Conservation (phyloP, 2,888 invertebrate genomes). For the Pogonocherus hispidulus region DNA sequence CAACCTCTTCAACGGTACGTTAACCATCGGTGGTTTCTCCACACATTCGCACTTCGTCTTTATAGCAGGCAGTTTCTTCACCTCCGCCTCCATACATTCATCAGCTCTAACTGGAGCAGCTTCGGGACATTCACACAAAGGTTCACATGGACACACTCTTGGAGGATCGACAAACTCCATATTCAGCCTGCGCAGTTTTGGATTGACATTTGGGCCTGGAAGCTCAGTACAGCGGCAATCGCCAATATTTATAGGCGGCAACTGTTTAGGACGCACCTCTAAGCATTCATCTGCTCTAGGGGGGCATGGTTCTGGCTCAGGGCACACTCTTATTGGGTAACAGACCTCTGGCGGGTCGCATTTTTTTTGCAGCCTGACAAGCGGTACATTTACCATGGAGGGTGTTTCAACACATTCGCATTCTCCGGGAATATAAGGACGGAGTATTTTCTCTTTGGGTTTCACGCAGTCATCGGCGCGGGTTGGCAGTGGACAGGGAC, state of each 20-base stretch:
- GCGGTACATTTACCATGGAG: slow-evolving; percentile 42
- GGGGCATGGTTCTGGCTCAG: slow-evolving; percentile 14
- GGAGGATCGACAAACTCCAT: slow-evolving; percentile 43
- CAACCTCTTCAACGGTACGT: slow-evolving; percentile 40
- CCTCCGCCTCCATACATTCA: background rate
- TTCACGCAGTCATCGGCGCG: slow-evolving; percentile 43
- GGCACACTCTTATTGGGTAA: slow-evolving; percentile 18
- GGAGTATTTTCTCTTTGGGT: slow-evolving; percentile 33
- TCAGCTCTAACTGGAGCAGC: slow-evolving; percentile 16
- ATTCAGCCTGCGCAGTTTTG: slow-evolving; percentile 36
- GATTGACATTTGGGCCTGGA: slow-evolving; percentile 16
- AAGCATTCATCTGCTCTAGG: slow-evolving; percentile 47
- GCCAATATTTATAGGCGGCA: slow-evolving; percentile 39
- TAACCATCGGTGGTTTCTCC: slow-evolving; percentile 35
- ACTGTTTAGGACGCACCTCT: slow-evolving; percentile 33
- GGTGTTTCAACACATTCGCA: slow-evolving; percentile 50
- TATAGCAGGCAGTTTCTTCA: slow-evolving; percentile 33
- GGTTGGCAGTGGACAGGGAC: slow-evolving; percentile 28
- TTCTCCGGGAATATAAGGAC: slow-evolving; percentile 35
- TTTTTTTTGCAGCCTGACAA: slow-evolving; percentile 39
- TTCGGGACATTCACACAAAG: slow-evolving; percentile 6
- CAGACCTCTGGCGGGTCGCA: slow-evolving; percentile 38
- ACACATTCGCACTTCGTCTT: slow-evolving; percentile 41
- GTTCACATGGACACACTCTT: slow-evolving; percentile 13
- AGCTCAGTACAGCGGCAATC: slow-evolving; percentile 44